phyloP scores from a whole-genome alignment of 2,888 invertebrate genomes.

The Eilema sororculum region DNA sequence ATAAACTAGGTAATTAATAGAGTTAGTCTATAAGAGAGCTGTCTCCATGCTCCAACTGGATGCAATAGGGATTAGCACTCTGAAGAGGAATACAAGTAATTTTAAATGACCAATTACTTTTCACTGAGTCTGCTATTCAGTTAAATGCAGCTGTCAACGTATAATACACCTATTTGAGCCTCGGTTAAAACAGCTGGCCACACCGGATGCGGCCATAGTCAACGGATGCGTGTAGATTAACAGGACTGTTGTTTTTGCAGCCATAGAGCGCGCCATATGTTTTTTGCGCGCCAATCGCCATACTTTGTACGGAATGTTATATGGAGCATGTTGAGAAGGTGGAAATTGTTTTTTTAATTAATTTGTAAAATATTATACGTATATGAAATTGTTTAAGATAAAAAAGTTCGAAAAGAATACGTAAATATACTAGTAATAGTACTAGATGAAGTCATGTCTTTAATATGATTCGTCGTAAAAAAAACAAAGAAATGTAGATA shows the following conservation, averaged over 20 bases:
- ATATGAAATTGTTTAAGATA: not conserved
- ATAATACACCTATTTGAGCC: slow-evolving; percentile 27
- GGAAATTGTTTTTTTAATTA: not conserved
- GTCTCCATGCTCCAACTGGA: too few relatives aligned
- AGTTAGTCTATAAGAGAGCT: too few relatives aligned
- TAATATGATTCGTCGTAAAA: too few relatives aligned
- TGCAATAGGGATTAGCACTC: too few relatives aligned
- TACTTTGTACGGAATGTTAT: slow-evolving; percentile 22
- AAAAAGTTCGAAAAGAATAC: not conserved
- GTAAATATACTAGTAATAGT: too few relatives aligned
- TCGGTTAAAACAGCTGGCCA: slow-evolving; percentile 48
- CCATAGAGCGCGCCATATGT: slow-evolving; percentile 32
- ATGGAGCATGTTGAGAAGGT: not conserved
- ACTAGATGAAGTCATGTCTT: too few relatives aligned
- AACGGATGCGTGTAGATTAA: slow-evolving; percentile 51
- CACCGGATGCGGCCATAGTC: slow-evolving; percentile 43
- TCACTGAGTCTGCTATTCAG: slow-evolving; percentile 25
- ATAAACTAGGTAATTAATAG: too few relatives aligned
- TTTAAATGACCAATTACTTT: slow-evolving; percentile 13
- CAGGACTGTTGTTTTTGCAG: slow-evolving; percentile 46
- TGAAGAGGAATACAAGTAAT: not conserved
- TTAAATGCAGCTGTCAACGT: slow-evolving; percentile 43
- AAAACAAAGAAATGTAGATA: too few relatives aligned
- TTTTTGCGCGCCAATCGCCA: slow-evolving; percentile 47
- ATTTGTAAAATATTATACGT: not conserved